Evolutionary conservation across 1,140 invertebrate species (phyloP).

Genomic region (Mercenaria mercenaria): DNA sequence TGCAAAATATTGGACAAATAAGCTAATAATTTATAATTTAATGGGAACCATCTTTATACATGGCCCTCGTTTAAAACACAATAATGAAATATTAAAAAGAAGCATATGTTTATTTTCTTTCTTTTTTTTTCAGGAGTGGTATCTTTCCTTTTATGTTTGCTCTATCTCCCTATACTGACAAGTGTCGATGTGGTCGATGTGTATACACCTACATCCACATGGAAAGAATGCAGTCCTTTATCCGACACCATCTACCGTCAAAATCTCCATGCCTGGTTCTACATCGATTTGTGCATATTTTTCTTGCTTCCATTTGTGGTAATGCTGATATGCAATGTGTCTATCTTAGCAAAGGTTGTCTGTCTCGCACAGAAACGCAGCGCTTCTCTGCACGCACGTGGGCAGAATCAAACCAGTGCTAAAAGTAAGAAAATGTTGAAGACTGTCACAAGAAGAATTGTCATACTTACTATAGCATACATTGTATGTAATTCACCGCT

Average conservation of each 20-base stretch:
- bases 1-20: too few species aligned
- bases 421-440: constrained; percentile 61
- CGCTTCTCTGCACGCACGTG: constrained; percentile 27
- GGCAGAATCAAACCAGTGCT: not conserved
- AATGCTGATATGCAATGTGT: constrained; percentile 43
- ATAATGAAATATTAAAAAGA: too few species aligned
- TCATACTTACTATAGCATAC: constrained; percentile 21
- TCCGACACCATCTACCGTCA: not conserved
- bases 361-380: constrained; percentile 33
- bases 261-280: not conserved
- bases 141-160: not conserved
- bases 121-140: constrained; percentile 8
- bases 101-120: too few species aligned
- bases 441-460: constrained; percentile 52
- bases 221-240: constrained; percentile 22
- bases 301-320: constrained; percentile 35
- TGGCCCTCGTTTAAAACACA: too few species aligned
- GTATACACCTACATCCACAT: not conserved
- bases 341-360: constrained; percentile 47
- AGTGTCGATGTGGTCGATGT: not conserved
- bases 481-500: constrained; percentile 43
- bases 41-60: too few species aligned
- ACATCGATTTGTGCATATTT: constrained; percentile 48
- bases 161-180: not conserved
- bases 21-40: too few species aligned